Conservation (phyloP, 2,113 vertebrate species). For the Syrrhaptes paradoxus region DNA sequence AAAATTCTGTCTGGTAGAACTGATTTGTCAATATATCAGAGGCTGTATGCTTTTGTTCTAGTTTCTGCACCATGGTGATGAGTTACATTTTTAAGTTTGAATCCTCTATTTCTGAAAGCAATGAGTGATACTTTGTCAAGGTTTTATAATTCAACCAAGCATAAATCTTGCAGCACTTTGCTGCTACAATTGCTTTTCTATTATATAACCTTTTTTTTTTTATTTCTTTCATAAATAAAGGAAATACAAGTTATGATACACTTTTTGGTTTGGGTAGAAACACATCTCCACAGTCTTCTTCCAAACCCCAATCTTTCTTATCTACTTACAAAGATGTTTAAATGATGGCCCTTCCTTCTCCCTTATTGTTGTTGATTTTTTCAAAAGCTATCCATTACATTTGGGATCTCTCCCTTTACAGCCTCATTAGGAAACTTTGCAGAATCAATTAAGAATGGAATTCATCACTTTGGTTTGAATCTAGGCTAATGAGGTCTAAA, state of each 20-base stretch:
- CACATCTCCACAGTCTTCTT: background rate
- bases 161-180: background rate
- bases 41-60: background rate
- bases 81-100: background rate
- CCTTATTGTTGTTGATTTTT: background rate
- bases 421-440: background rate
- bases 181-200: background rate
- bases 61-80: background rate
- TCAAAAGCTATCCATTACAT: background rate
- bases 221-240: background rate
- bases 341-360: background rate
- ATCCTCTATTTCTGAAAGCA: background rate
- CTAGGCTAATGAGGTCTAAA: slow-evolving; percentile 35
- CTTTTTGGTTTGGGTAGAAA: background rate
- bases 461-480: background rate
- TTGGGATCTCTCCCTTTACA: background rate
- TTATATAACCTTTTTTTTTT: background rate
- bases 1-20: background rate
- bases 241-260: background rate
- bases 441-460: slow-evolving; percentile 40
- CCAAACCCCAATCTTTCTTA: background rate
- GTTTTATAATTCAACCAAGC: background rate
- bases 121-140: background rate
- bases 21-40: background rate
- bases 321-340: background rate